phyloP scores from a whole-genome alignment of 2,797 vertebrate species.

The Oreochromis mossambicus region DNA sequence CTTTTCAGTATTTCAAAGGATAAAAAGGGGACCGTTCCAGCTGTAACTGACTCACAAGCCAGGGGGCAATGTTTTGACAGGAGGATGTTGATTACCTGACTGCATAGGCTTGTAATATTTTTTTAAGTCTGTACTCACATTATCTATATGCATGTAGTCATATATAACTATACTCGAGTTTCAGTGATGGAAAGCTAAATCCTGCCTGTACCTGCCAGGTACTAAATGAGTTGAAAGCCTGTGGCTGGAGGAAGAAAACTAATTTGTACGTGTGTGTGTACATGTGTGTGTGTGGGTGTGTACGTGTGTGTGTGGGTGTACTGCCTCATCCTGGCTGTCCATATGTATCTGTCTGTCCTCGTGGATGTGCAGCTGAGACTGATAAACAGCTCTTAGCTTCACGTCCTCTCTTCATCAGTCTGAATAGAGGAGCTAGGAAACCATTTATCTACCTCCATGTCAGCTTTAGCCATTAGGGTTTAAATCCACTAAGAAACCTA shows the following conservation, averaged over 20 bases:
- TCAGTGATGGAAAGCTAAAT: conserved; percentile 7
- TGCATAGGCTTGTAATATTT: not conserved
- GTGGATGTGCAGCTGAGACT: conserved; percentile 4
- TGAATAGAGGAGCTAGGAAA: conserved; percentile 49
- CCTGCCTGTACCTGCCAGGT: conserved; percentile 32
- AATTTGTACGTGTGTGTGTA: not conserved
- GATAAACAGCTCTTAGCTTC: conserved; percentile 48
- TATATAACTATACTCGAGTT: not conserved
- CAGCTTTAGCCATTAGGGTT: conserved; percentile 49
- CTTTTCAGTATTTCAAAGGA: not conserved
- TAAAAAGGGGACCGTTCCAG: not conserved
- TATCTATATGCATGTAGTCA: not conserved
- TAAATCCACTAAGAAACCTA: conserved; percentile 39
- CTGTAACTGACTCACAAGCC: not conserved
- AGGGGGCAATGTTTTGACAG: not conserved
- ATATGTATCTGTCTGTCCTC: conserved; percentile 8
- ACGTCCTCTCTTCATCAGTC: conserved; percentile 33
- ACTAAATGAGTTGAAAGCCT: conserved; percentile 29
- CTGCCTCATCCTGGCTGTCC: not conserved
- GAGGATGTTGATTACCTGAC: not conserved
- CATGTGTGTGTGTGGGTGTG: not conserved
- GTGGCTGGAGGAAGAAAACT: not conserved
- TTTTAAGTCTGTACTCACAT: not conserved
- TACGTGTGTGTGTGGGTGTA: not conserved
- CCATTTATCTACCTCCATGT: conserved; percentile 30